Evolutionary conservation across 1,140 invertebrate species (phyloP).

Genomic region (Tribolium madens): DNA sequence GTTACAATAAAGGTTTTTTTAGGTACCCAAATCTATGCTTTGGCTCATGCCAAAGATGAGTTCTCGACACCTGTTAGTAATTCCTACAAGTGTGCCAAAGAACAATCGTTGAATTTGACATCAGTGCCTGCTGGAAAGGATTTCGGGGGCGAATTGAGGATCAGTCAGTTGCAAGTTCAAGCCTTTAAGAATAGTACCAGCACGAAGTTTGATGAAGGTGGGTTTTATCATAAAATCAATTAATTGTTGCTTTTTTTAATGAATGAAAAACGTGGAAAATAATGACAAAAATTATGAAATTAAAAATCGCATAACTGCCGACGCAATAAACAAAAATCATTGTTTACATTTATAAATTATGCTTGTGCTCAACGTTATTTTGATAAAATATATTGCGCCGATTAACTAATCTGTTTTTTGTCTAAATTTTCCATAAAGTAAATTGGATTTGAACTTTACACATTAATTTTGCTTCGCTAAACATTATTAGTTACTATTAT

Average conservation of each 20-base stretch:
- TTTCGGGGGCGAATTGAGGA: constrained; percentile 64
- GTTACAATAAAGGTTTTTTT: too few relatives aligned
- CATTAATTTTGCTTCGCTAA: background rate
- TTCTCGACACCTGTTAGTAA: constrained; percentile 66
- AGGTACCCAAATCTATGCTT: constrained; percentile 10
- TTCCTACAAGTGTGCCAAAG: constrained; percentile 77
- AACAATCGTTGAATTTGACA: constrained; percentile 70
- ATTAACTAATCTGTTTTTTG: background rate
- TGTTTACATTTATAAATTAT: constrained; percentile 6
- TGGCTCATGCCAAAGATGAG: constrained; percentile 51
- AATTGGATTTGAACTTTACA: background rate
- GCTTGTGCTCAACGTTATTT: background rate
- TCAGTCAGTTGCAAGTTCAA: constrained; percentile 77
- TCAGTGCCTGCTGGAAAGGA: constrained; percentile 53
- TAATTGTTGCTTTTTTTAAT: too few relatives aligned
- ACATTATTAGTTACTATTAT: too few relatives aligned
- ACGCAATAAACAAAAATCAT: background rate
- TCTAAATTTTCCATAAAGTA: background rate
- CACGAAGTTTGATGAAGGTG: constrained; percentile 70
- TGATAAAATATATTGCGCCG: background rate
- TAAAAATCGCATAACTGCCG: too few relatives aligned
- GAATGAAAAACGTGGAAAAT: too few relatives aligned
- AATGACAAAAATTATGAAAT: too few relatives aligned
- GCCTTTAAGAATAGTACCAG: constrained; percentile 73
- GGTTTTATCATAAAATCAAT: too few relatives aligned